A percentile compares a stretch with the other conserved stretches of the same genome.
These are phyloP conservation scores for Astyanax mexicanus DNA, from an alignment of 2,797 vertebrate species.

Conservation along the genomic window DNA sequence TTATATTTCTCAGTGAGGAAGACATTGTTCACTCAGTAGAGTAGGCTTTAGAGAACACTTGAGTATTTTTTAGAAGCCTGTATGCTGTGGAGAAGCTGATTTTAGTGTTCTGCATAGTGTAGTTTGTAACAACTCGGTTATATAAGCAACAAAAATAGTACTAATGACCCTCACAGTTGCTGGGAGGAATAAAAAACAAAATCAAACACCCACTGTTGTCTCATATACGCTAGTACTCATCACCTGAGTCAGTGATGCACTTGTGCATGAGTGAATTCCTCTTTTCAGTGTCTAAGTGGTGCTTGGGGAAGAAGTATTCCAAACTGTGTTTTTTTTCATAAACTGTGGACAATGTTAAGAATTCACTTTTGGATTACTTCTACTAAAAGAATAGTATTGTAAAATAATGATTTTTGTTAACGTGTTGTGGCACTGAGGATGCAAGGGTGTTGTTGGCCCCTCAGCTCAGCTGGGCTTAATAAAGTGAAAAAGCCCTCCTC, in stretches of 20 bases:
- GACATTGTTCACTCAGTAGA: not conserved
- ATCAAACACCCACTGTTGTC: slow-evolving; percentile 16
- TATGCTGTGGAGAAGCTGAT: not conserved
- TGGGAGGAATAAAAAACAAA: slow-evolving; percentile 17
- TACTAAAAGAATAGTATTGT: slow-evolving; percentile 12
- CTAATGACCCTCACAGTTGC: not conserved
- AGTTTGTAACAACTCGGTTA: slow-evolving; percentile 23
- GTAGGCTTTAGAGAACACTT: not conserved
- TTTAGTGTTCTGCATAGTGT: not conserved
- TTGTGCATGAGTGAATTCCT: not conserved
- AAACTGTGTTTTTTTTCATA: not conserved
- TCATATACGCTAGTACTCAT: slow-evolving; percentile 5
- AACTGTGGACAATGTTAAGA: slow-evolving; percentile 9
- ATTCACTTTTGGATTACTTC: slow-evolving; percentile 5
- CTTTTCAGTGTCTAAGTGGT: slow-evolving; percentile 8
- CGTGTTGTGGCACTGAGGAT: no score
- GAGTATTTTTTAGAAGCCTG: not conserved
- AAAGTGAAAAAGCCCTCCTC: no score
- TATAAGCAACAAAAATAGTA: slow-evolving; percentile 35
- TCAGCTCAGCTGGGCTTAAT: no score
- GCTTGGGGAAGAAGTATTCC: not conserved
- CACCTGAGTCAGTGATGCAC: slow-evolving; percentile 11
- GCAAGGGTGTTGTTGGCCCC: no score
- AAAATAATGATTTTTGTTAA: no score
- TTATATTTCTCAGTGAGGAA: slow-evolving; percentile 16